Evolutionary conservation across 2,888 invertebrate species (phyloP).

Genomic region (Eledone cirrhosa): DNA sequence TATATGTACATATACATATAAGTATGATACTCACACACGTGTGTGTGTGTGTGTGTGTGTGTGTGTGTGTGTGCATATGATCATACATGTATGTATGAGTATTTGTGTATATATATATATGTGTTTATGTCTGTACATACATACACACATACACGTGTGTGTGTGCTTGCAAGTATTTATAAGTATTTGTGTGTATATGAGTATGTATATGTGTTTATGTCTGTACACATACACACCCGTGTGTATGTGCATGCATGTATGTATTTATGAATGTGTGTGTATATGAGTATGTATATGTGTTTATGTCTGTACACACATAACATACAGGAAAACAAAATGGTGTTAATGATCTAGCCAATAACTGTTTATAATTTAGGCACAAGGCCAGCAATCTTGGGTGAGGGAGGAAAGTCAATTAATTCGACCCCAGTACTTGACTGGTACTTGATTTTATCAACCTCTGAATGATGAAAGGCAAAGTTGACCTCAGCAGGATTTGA

Average conservation of each 20-base stretch:
- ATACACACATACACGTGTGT: neutral
- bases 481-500: too few species aligned
- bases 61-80: neutral
- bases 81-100: neutral
- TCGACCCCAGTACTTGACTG: too few species aligned
- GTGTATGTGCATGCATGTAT: neutral
- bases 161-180: neutral
- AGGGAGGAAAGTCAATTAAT: too few species aligned
- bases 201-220: neutral
- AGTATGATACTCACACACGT: too few species aligned
- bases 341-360: too few species aligned
- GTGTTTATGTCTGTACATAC: neutral
- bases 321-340: too few species aligned
- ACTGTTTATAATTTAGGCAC: too few species aligned
- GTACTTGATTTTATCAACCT: too few species aligned
- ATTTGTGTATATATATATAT: neutral
- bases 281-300: neutral
- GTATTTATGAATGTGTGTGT: neutral
- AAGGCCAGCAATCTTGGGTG: too few species aligned
- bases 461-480: too few species aligned
- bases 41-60: neutral
- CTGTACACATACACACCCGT: neutral
- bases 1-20: too few species aligned
- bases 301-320: neutral
- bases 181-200: neutral